These are phyloP conservation scores for Rhabdornis inornatus DNA, from an alignment of 2,113 vertebrate genomes.

Conservation along the genomic window DNA sequence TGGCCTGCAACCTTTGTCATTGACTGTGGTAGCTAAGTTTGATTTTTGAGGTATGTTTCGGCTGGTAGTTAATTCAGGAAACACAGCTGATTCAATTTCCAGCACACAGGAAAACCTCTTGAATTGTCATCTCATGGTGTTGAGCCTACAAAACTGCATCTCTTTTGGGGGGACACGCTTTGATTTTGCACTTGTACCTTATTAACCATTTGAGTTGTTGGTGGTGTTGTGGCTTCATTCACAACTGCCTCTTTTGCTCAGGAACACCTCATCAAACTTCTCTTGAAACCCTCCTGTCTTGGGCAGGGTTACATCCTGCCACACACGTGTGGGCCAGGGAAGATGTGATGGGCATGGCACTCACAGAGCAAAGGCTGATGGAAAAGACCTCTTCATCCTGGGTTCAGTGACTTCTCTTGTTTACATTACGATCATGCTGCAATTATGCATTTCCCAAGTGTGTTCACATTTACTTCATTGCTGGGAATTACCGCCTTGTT, in stretches of 20 bases:
- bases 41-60: not conserved
- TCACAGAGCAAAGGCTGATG: not conserved
- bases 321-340: rapidly evolving
- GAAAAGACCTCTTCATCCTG: not conserved
- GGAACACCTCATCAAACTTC: not conserved
- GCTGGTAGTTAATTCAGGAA: not conserved
- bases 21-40: not conserved
- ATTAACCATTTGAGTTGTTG: not conserved
- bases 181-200: not conserved
- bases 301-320: not conserved
- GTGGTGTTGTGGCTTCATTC: not conserved
- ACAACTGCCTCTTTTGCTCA: not conserved
- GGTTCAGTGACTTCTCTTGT: not conserved
- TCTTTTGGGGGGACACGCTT: not conserved
- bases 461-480: not conserved
- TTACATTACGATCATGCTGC: not conserved
- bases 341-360: rapidly evolving
- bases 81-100: not conserved
- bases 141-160: not conserved
- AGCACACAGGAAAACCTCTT: not conserved
- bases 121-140: not conserved
- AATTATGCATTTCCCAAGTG: not conserved
- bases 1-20: not conserved
- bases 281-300: not conserved
- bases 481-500: not conserved